A percentile compares a stretch with the other conserved stretches of the same genome.
Evolutionary conservation across 2,797 vertebrate species (phyloP).

Genomic region (Aotus griseimembra): DNA sequence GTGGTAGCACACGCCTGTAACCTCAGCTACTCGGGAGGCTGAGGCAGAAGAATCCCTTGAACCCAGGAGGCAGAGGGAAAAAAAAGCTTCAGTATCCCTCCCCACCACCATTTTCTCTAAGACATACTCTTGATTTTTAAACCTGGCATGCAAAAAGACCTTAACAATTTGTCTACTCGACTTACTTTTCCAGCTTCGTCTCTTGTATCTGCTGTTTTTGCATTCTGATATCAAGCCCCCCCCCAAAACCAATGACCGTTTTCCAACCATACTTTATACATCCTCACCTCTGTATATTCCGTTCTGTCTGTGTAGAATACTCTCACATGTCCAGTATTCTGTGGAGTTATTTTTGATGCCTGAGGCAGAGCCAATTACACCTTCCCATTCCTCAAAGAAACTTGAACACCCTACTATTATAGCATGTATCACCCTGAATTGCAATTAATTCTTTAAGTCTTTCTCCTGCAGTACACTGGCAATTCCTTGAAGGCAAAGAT

Average conservation of each 20-base stretch:
- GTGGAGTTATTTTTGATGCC: constrained; percentile 59
- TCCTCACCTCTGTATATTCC: not conserved
- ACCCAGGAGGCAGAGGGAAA: not conserved
- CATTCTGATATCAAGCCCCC: not conserved
- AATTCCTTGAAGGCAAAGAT: constrained; percentile 60
- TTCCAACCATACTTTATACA: not conserved
- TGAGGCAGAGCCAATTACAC: constrained; percentile 57
- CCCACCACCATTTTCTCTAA: not conserved
- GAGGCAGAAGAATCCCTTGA: not conserved
- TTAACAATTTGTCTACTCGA: not conserved
- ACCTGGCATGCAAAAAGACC: not conserved
- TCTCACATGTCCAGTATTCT: constrained; percentile 11
- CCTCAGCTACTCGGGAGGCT: not conserved
- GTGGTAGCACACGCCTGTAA: not conserved
- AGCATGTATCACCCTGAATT: constrained; percentile 46
- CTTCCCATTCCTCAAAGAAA: constrained; percentile 52
- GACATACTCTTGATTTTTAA: not conserved
- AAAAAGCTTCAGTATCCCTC: not conserved
- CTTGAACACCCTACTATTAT: constrained; percentile 33
- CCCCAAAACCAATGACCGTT: not conserved
- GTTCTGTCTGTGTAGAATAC: not conserved
- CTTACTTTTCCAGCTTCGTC: not conserved
- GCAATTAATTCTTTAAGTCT: constrained; percentile 50
- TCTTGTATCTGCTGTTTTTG: not conserved
- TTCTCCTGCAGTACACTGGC: not conserved